Evolutionary conservation across 2,888 invertebrate genomes (phyloP), one percentile per base, ranked within the genome.

Genomic region (Chrysomela aeneicollis): DNA sequence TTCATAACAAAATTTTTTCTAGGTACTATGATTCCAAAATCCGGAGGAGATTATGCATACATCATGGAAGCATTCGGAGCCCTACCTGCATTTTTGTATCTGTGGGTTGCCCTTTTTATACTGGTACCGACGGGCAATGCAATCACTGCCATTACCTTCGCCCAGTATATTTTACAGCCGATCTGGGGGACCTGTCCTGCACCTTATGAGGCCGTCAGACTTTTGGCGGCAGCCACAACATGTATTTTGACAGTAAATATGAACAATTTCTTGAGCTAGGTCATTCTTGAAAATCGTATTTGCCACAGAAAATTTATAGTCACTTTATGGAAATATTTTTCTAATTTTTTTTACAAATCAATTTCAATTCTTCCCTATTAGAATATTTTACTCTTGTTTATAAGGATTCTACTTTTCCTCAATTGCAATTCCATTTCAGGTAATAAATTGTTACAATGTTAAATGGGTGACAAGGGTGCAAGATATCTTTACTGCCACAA

Each of bases 31-130:
- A 91, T 98, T 77, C 93, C 96, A 1, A 93, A 95, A 79, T 97
- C 96, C 63, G 98, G 98, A 15, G 98, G 97, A 0, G 98, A 98
- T 84, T 99, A 98, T 82, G 96, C 97, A 32, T 98, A 98, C 78
- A 97, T 98, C 68, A 88, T 90, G 77, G 93, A 96, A 82, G 94
- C 97, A 0, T 98, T 91, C 79, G 98, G 98, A 26, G 88, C 93
- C 1, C 82, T 98, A 60, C 95, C 95, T 18, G 94, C 97, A 0
- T 98, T 98, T 81, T 85, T 99, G 9, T 98, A 95, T 79, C 85
- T 98, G 12, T 98, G 98, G 98, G 95, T 95, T 79, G 96, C 97
- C 12, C 84, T 97, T 70, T 90, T 98, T 76, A 90, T 74, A 81
- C 82, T 81, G 82, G 95, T 96, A 67, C 98, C 98, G 12, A 95